Conservation (phyloP, 2,113 vertebrate species). For the Rhinichthys klamathensis region DNA sequence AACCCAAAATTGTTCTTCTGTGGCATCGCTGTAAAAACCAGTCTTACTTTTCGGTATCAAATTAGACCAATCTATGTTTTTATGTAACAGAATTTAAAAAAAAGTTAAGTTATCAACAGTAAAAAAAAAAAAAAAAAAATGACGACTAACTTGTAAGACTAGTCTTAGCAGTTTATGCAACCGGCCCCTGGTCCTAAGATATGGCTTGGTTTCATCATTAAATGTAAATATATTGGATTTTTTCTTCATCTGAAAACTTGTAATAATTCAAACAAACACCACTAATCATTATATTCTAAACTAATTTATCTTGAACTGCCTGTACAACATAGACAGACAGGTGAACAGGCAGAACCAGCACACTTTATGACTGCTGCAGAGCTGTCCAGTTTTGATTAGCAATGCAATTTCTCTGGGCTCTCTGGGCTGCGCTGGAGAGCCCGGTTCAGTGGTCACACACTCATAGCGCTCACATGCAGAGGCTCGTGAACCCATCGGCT, state of each 20-base stretch:
- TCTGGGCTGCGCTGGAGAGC: slow-evolving; percentile 3
- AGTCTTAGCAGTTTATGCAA: too few relatives aligned
- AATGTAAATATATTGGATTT: neutral
- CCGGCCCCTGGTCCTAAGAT: neutral
- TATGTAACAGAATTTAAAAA: too few relatives aligned
- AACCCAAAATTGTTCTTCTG: too few relatives aligned
- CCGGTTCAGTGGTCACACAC: slow-evolving; percentile 9
- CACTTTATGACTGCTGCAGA: slow-evolving; percentile 21
- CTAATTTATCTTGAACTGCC: neutral
- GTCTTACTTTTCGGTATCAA: too few relatives aligned
- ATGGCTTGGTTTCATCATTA: neutral
- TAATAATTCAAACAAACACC: slow-evolving; percentile 2
- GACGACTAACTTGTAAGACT: too few relatives aligned
- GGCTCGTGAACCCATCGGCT: neutral
- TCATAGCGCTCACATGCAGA: neutral
- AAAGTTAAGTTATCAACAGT: too few relatives aligned
- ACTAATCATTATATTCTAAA: neutral
- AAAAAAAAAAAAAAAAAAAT: too few relatives aligned
- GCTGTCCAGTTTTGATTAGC: slow-evolving; percentile 39
- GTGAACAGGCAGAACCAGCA: neutral
- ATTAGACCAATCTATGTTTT: too few relatives aligned
- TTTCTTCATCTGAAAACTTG: neutral
- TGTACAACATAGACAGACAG: slow-evolving; percentile 17
- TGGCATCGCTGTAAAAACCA: too few relatives aligned
- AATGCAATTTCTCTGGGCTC: slow-evolving; percentile 18